These are phyloP conservation scores for Perizoma flavofasciatum DNA, from an alignment of 2,888 invertebrate species.

Conservation along the genomic window DNA sequence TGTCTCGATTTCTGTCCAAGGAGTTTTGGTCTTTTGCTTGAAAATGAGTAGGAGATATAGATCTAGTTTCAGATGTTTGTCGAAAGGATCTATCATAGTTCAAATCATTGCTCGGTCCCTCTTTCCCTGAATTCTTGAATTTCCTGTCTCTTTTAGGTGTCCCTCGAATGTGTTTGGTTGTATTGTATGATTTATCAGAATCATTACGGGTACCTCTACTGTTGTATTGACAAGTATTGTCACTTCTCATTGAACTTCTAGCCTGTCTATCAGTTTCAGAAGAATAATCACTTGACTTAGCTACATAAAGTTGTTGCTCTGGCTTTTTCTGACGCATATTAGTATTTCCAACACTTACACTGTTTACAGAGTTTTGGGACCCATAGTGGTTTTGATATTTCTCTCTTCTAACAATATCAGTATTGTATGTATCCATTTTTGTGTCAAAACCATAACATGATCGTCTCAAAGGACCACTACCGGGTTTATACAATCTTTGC, in stretches of 20 bases:
- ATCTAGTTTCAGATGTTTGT: slow-evolving; percentile 87
- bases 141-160: slow-evolving; percentile 66
- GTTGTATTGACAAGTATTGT: slow-evolving; percentile 74
- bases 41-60: slow-evolving; percentile 74
- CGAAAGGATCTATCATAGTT: slow-evolving; percentile 74
- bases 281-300: slow-evolving; percentile 64
- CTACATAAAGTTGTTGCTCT: slow-evolving; percentile 75
- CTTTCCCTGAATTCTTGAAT: slow-evolving; percentile 60
- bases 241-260: slow-evolving; percentile 61
- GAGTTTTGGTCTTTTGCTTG: slow-evolving; percentile 65
- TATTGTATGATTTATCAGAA: slow-evolving; percentile 61
- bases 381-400: slow-evolving; percentile 66
- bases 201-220: slow-evolving; percentile 67
- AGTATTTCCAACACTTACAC: slow-evolving; percentile 52
- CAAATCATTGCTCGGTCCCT: slow-evolving; percentile 64
- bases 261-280: slow-evolving; percentile 65
- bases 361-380: slow-evolving; percentile 70
- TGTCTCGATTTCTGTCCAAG: slow-evolving; percentile 85
- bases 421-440: slow-evolving; percentile 78
- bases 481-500: slow-evolving; percentile 89
- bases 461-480: slow-evolving; percentile 89
- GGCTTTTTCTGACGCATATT: slow-evolving; percentile 69
- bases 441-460: slow-evolving; percentile 84
- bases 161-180: slow-evolving; percentile 64
- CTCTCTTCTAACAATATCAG: slow-evolving; percentile 59